Percentiles rank a stretch among this genome's conserved stretches.
Conservation (phyloP, 53 echinoderm and acorn worm species). For the Holothuria scabra region DNA sequence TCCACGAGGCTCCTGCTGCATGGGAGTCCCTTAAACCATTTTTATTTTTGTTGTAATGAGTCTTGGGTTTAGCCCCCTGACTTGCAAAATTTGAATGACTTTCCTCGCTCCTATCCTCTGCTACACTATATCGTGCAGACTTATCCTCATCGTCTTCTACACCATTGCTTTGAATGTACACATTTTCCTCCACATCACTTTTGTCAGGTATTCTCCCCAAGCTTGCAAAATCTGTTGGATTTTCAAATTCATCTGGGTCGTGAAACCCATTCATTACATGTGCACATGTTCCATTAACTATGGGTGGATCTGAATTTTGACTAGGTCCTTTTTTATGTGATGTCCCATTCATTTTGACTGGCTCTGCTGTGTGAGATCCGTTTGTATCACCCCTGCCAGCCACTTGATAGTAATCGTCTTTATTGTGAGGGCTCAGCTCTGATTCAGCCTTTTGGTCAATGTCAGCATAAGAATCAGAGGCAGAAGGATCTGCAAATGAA, state of each 20-base stretch:
- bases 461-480: neutral
- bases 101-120: neutral
- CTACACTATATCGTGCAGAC: neutral
- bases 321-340: neutral
- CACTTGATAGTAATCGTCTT: conserved; percentile 2
- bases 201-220: neutral
- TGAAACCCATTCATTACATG: conserved; percentile 24
- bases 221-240: neutral
- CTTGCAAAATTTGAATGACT: conserved; percentile 52
- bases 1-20: neutral
- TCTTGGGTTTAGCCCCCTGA: conserved; percentile 81
- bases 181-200: neutral
- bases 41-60: conserved; percentile 40
- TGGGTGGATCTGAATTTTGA: neutral
- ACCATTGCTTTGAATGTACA: neutral
- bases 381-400: neutral
- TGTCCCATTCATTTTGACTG: conserved; percentile 5
- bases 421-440: neutral
- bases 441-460: neutral
- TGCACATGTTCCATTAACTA: neutral
- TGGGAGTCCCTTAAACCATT: conserved; percentile 25
- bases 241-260: neutral
- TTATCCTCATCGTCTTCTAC: too few species aligned
- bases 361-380: neutral
- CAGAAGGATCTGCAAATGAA: neutral